Evolutionary conservation across 2,113 vertebrate species (phyloP), one percentile per base, ranked within the genome.

Genomic region (Bettongia penicillata): DNA sequence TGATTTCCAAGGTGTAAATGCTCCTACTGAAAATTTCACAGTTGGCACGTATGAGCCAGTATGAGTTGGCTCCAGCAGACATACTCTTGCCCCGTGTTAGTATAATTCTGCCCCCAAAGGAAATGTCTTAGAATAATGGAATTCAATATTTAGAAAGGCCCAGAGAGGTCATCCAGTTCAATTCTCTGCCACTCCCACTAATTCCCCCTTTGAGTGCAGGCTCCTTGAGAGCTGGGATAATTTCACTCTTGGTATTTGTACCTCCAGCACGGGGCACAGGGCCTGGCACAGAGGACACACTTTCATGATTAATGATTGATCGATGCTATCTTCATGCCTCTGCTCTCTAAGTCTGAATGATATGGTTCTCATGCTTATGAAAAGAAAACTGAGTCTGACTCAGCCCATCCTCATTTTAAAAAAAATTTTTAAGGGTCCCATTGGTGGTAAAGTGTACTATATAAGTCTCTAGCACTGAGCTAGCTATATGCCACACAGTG

Each of bases 331-430:
- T 84, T 92, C 53, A 94, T 48, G 51, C 31, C 90, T 94, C 68
- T 84, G 37, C 92, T 77, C 90, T 93, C 90, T 51, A 43, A 77
- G 37, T 23, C 31, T 25, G 37, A 91, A 77, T 51, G 14, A 50
- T 55, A 53, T 37, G 90, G 57, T 0, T 0, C 68, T 49, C 68
- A 53, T 31, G 14, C 47, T 93, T 24, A 89, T 1, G 37, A 26
- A 50, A 48, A 93, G 94, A 91, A 96, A 77, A 94, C 51, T 19
- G 31, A 91, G 91, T 51, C 57, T 48, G 37, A 89, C 47, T 89
- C 90, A 93, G 51, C 90, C 84, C 89, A 91, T 53, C 93, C 51
- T 91, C 48, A 90, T 61, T 94, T 68, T 37, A 31, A 93, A 91
- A 53, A 51, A 95, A 55, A 77, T n/a, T 37, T 77, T n/a, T n/a